A percentile compares a stretch with the other conserved stretches of the same genome.
Conservation (phyloP, 2,797 vertebrate genomes). For the Setipinna tenuifilis region DNA sequence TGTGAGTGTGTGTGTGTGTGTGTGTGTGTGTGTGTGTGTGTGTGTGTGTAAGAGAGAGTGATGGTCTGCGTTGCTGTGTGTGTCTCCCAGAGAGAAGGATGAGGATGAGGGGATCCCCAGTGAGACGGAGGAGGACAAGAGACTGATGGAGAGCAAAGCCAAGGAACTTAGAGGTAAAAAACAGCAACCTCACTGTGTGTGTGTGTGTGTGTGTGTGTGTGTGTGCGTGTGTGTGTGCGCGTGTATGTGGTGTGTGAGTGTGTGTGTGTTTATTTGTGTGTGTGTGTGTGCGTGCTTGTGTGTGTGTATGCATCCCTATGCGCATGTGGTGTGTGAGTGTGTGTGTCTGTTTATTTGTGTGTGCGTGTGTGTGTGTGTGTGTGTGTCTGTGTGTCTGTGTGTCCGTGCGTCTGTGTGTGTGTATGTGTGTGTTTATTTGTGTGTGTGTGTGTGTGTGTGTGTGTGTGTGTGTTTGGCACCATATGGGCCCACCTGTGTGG, state of each 20-base stretch:
- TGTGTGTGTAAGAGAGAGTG: background rate
- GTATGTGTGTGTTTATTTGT: background rate
- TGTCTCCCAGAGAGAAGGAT: constrained; percentile 66
- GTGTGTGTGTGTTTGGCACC: no score
- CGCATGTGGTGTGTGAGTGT: background rate
- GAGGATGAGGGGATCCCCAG: constrained; percentile 97
- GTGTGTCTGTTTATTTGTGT: background rate
- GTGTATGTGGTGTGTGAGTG: no score
- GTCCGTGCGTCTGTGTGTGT: background rate
- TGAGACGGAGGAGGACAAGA: constrained; percentile 94
- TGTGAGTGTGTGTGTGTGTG: no score
- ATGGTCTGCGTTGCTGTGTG: no score
- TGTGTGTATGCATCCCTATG: background rate
- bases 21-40: background rate
- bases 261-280: no score
- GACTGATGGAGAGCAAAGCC: constrained; percentile 85
- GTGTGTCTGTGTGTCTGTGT: no score
- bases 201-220: no score
- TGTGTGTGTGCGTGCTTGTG: background rate
- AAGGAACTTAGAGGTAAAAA: constrained; percentile 90
- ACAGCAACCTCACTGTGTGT: background rate
- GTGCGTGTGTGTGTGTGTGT: background rate
- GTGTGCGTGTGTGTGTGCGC: background rate
- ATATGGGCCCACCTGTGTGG: no score
- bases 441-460: background rate